Base-by-base conservation (phyloP, 2,113 vertebrate genomes). In the Microcebus ravelobensis region DNA sequence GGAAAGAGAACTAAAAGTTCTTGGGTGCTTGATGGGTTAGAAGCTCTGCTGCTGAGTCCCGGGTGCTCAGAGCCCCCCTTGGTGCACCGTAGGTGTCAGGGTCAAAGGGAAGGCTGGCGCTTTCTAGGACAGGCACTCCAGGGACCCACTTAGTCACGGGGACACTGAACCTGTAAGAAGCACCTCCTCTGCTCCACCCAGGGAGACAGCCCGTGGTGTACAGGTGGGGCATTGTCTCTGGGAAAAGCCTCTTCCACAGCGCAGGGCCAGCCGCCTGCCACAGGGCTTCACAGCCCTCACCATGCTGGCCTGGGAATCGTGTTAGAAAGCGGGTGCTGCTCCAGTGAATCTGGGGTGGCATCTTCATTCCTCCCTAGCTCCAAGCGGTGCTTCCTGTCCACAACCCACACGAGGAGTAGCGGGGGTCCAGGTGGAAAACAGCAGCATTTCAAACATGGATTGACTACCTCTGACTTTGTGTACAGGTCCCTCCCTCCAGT, bases 391-490 rank as follows among this genome's bases (percentile, higher is more conserved):
- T 17, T 14, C 29, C 21, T 59, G 4, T 21, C 91, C 82, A 65
- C 52, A 21, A 3, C 12, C 11, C n/a, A 8, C 11, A 6, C 45
- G 20, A 20, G 52, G 59, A 10, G n/a, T 42, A 0, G 39, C 34
- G 0, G 36, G 20, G 17, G 20, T 18, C 65, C 11, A 36, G 14
- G 0, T 5, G 27, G 13, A 84, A 63, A 86, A 68, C 4, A 2
- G 21, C 48, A 17, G 65, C 1, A 0, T 65, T 14, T 36, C 17
- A 34, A 5, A 18, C 4, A 0, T 2, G 34, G 17, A 39, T 14
- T 18, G 13, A 34, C 11, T 0, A 6, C 57, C 68, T 65, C 31
- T 12, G 45, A 18, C 13, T 2, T 11, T 57, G 39, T 4, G 6
- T 39, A 29, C 25, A 34, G 59, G 29, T 3, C 34, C n/a, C n/a